Conservation (phyloP, 2,888 invertebrate genomes). For the Agrochola lychnidis region DNA sequence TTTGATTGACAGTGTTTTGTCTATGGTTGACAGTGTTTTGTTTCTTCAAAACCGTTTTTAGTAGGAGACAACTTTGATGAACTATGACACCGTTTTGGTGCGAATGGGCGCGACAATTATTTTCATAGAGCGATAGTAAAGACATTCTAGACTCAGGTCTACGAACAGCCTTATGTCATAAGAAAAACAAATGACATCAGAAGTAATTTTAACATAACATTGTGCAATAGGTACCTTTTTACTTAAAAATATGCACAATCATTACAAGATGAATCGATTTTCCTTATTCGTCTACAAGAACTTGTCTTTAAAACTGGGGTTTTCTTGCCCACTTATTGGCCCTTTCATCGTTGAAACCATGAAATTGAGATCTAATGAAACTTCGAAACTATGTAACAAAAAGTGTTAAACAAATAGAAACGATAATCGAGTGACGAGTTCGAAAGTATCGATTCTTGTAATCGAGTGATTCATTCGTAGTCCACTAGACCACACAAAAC, state of each 20-base stretch:
- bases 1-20: background rate
- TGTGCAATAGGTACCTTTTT: slow-evolving; percentile 37
- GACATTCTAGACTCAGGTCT: background rate
- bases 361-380: slow-evolving; percentile 59
- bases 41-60: background rate
- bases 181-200: slow-evolving; percentile 23
- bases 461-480: slow-evolving; percentile 31
- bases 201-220: slow-evolving; percentile 31
- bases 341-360: slow-evolving; percentile 51
- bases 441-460: slow-evolving; percentile 25
- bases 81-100: background rate
- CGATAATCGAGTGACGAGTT: slow-evolving; percentile 17
- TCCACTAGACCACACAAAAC: slow-evolving; percentile 30
- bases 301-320: slow-evolving; percentile 3
- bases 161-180: background rate
- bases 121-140: background rate
- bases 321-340: slow-evolving; percentile 44
- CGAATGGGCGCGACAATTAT: background rate
- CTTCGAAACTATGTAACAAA: slow-evolving; percentile 36
- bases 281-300: slow-evolving; percentile 48
- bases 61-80: background rate
- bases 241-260: slow-evolving; percentile 51
- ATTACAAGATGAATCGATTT: slow-evolving; percentile 41
- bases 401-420: slow-evolving; percentile 34
- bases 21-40: background rate